phyloP scores from a whole-genome alignment of 2,888 invertebrate species.

The Hypsopygia costalis region DNA sequence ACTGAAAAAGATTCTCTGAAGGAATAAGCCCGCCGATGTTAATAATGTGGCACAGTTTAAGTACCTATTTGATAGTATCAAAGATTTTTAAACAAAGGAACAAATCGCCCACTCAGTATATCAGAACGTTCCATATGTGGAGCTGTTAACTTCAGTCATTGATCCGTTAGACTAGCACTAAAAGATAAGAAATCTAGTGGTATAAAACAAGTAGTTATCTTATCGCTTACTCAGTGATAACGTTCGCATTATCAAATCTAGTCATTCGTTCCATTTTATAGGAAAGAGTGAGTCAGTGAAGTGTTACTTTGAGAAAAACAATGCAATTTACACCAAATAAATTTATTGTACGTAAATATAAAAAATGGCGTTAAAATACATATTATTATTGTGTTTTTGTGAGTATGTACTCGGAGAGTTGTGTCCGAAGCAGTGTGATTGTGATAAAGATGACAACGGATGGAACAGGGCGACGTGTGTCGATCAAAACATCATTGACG shows the following conservation, averaged over 20 bases:
- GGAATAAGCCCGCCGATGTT: too few species aligned
- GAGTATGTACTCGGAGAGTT: slow-evolving; percentile 31
- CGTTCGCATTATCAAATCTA: slow-evolving; percentile 48
- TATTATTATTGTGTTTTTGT: slow-evolving; percentile 26
- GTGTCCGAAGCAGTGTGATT: slow-evolving; percentile 79
- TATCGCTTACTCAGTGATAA: slow-evolving; percentile 47
- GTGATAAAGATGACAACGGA: slow-evolving; percentile 66
- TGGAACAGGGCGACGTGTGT: slow-evolving; percentile 76
- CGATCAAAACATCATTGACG: slow-evolving; percentile 78
- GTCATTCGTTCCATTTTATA: slow-evolving; percentile 45
- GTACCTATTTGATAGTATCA: too few species aligned
- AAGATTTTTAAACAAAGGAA: too few species aligned
- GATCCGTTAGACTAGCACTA: not conserved
- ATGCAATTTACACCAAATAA: slow-evolving; percentile 37
- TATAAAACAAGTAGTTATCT: slow-evolving; percentile 37
- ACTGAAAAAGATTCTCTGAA: too few species aligned
- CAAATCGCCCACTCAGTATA: too few species aligned
- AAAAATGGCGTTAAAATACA: slow-evolving; percentile 50
- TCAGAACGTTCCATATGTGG: too few species aligned
- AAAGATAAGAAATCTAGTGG: slow-evolving; percentile 24
- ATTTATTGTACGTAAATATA: slow-evolving; percentile 23
- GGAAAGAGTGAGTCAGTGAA: slow-evolving; percentile 35
- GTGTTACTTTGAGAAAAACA: slow-evolving; percentile 32
- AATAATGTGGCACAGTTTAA: too few species aligned
- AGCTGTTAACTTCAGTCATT: too few species aligned